Base-by-base conservation (phyloP, 2,888 invertebrate genomes). In the Lycaena phlaeas region DNA sequence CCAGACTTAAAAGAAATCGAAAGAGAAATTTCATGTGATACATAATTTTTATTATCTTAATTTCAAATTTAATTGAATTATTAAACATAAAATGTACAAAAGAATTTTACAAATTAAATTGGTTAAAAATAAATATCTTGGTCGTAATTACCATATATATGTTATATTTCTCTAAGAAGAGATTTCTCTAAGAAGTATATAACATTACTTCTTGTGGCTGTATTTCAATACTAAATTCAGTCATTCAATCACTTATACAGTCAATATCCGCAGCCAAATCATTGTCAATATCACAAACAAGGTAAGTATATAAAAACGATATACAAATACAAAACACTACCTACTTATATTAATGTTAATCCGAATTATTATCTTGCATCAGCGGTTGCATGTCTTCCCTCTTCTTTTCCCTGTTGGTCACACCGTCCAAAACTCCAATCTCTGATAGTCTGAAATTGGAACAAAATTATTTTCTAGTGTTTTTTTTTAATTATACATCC, bases 301-400 rank as follows among this genome's bases (percentile, higher is more conserved):
- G n/a, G 15, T 15, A 30, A 30, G 30, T 15, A 30, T 30, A 15
- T n/a, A n/a, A 30, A n/a, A 30, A 30, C 15, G 10, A 30, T 30
- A 29, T 9, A 4, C 14, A 9, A 4, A 15, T 30, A 5, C 10
- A n/a, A n/a, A 30, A 10, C 5, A n/a, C n/a, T 3, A 29, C 14
- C 6, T 27, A 14, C 9, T 4, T 12, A 29, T 7, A 11, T 10
- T 31, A 31, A 14, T 11, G 38, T 39, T 57, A 61, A 36, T 61
- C 60, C 1, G 61, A 60, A 40, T 54, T 56, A 18, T 45, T 45
- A 14, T 81, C 81, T 43, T 74, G 71, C 72, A 85, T 84, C 1
- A 85, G 62, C 0, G 84, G 85, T 42, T 79, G 77, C 56, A 70
- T 58, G 41, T 85, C 84, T n/a, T 85, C 85, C 1, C 74, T 60